Evolutionary conservation across 2,113 vertebrate species (phyloP).

Genomic region (Nycticryphes semicollaris): DNA sequence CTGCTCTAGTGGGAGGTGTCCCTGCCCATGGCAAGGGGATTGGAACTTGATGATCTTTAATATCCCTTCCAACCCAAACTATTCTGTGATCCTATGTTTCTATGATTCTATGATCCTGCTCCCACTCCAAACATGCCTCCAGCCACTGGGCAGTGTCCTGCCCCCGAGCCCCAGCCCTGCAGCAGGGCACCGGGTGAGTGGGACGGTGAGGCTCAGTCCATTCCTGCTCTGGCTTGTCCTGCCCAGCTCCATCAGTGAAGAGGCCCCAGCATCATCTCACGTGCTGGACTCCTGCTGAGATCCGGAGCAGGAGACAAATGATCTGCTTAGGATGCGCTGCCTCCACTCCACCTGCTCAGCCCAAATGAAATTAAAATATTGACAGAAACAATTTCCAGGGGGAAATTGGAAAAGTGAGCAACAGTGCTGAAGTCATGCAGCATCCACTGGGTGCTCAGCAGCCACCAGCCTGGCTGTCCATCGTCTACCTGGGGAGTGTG

Average conservation of each 20-base stretch:
- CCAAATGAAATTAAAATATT: conserved; percentile 34
- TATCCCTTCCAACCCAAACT: no score
- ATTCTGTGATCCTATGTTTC: no score
- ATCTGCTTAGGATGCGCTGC: neutral
- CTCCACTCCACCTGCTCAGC: neutral
- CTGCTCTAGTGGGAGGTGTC: no score
- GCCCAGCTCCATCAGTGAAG: neutral
- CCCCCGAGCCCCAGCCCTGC: neutral
- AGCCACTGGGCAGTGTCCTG: neutral
- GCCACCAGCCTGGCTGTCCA: fast-evolving
- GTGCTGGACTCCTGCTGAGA: fast-evolving
- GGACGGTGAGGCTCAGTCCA: neutral
- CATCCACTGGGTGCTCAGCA: neutral
- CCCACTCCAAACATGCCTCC: neutral
- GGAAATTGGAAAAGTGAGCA: neutral
- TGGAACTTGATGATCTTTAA: no score
- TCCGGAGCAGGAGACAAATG: neutral
- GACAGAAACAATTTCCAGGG: conserved; percentile 37
- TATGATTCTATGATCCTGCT: neutral
- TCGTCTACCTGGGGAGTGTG: fast-evolving
- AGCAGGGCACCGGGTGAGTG: fast-evolving
- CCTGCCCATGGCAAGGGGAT: no score
- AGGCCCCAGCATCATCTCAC: fast-evolving
- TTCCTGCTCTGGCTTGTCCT: neutral
- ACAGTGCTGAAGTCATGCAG: fast-evolving